Percentiles rank a stretch among this genome's conserved stretches.
phyloP scores from a whole-genome alignment of 2,888 invertebrate species.

The Ectobius pallidus region DNA sequence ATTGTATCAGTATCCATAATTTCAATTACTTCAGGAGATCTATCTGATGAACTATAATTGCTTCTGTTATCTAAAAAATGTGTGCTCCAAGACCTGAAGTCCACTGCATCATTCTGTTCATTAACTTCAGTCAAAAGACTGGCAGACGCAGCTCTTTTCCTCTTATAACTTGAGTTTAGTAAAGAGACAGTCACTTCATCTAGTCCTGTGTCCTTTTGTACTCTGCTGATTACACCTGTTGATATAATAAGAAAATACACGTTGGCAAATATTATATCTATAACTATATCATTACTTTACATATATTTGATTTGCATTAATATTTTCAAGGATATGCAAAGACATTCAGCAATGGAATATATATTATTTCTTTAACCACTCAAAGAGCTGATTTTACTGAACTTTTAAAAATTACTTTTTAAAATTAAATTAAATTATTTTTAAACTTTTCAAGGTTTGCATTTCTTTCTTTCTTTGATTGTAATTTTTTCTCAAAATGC shows the following conservation, averaged over 20 bases:
- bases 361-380: too few relatives aligned
- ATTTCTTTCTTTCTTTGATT: too few relatives aligned
- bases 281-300: too few relatives aligned
- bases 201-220: neutral
- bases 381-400: too few relatives aligned
- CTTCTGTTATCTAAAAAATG: neutral
- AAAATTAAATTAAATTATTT: too few relatives aligned
- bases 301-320: slow-evolving; percentile 20
- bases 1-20: neutral
- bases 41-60: neutral
- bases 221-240: neutral
- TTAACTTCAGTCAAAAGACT: neutral
- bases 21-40: neutral
- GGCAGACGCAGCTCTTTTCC: neutral
- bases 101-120: neutral
- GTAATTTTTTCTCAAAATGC: too few relatives aligned
- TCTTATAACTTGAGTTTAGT: neutral
- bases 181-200: slow-evolving; percentile 23
- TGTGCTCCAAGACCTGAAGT: neutral
- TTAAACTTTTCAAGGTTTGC: too few relatives aligned
- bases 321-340: neutral
- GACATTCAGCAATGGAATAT: too few relatives aligned
- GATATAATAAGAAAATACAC: neutral
- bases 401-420: too few relatives aligned
- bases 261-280: neutral